phyloP scores from a whole-genome alignment of 2,888 invertebrate genomes.

The Cryptocephalus primarius region DNA sequence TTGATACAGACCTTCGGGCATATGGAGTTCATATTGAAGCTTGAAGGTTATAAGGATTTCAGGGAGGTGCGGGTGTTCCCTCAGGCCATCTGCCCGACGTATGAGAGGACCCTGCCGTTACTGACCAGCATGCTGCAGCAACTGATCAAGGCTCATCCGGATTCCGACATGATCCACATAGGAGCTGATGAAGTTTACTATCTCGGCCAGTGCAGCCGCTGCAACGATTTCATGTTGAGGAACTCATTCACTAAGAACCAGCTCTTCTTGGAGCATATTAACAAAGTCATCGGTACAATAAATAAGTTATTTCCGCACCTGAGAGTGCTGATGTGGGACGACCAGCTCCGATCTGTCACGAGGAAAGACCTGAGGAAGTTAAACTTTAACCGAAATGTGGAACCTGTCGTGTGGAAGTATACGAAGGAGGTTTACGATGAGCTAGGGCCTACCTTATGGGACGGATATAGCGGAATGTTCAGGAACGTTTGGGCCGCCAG shows the following conservation, averaged over 20 bases:
- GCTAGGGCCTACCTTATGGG: constrained; percentile 38
- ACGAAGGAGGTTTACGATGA: constrained; percentile 35
- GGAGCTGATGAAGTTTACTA: constrained; percentile 77
- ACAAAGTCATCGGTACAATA: constrained; percentile 41
- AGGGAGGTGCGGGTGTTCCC: constrained; percentile 52
- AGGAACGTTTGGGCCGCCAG: constrained; percentile 67
- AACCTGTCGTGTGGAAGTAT: constrained; percentile 67
- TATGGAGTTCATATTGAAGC: constrained; percentile 68
- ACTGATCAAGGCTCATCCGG: constrained; percentile 48
- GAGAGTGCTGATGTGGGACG: constrained; percentile 69
- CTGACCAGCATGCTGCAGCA: constrained; percentile 62
- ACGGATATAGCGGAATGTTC: constrained; percentile 50
- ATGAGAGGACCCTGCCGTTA: constrained; percentile 43
- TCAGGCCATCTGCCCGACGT: constrained; percentile 61
- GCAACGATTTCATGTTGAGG: constrained; percentile 34
- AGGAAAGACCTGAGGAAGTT: constrained; percentile 38
- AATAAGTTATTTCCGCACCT: constrained; percentile 40
- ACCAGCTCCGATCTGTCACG: constrained; percentile 56
- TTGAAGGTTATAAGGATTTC: constrained; percentile 51
- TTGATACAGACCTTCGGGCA: constrained; percentile 82
- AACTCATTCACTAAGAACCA: constrained; percentile 41
- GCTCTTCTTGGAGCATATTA: constrained; percentile 53
- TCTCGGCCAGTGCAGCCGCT: constrained; percentile 43
- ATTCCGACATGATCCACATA: constrained; percentile 49
- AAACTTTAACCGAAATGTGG: constrained; percentile 37